Evolutionary conservation across 2,888 invertebrate species (phyloP).

Genomic region (Philonicus albiceps): DNA sequence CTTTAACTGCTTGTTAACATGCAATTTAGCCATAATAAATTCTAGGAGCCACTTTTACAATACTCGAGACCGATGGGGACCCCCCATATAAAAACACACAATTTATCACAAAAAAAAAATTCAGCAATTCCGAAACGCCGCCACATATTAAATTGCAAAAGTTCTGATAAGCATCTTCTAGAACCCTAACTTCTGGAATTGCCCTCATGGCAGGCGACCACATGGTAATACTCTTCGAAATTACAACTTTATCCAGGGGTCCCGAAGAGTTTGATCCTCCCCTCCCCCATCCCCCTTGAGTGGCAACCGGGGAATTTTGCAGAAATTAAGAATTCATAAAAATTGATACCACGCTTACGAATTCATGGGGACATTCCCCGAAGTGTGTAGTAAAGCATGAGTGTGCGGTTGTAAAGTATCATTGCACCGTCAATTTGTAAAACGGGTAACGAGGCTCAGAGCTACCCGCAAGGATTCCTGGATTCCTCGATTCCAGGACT

Average conservation of each 20-base stretch:
- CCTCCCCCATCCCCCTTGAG: background rate
- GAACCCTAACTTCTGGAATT: background rate
- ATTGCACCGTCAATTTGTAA: background rate
- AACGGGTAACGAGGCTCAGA: background rate
- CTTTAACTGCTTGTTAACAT: background rate
- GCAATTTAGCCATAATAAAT: background rate
- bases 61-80: background rate
- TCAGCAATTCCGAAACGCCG: background rate
- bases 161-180: background rate
- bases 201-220: background rate
- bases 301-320: background rate
- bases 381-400: background rate
- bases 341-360: background rate
- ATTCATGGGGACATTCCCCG: background rate
- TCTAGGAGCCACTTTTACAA: background rate
- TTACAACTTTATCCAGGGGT: background rate
- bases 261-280: background rate
- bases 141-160: background rate
- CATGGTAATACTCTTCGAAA: background rate
- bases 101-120: background rate
- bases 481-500: background rate
- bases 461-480: background rate
- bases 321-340: constrained; percentile 6
- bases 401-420: constrained; percentile 3
- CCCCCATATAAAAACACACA: background rate